Evolutionary conservation across 2,113 vertebrate species (phyloP), one percentile per base, ranked within the genome.

Genomic region (Lepus timidus): DNA sequence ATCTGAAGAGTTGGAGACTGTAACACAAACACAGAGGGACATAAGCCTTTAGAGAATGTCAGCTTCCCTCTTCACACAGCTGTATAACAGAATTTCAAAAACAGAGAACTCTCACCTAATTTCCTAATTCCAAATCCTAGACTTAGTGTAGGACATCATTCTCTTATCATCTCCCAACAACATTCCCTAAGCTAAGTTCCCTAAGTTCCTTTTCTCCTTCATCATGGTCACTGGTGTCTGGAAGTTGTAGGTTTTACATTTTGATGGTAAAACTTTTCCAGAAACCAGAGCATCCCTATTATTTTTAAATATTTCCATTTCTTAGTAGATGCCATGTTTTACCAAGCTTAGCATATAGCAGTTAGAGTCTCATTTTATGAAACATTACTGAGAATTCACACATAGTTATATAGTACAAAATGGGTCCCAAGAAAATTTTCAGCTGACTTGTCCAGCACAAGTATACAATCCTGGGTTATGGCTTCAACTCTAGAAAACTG

Each of bases 291-390:
- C 10, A 84, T 78, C 51, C 58, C 39, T 67, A 94, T 85, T 6
- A 70, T 64, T 44, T 93, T 49, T 31, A 93, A 90, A 90, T 89
- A 13, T n/a, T 10, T 61, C 87, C 17, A 84, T 76, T 83, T 94
- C 58, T 93, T 88, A 78, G 39, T 73, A 84, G 39, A 68, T 13
- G 22, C 79, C 19, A 84, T 19, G 90, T 85, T 95, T 80, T 68
- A 90, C 62, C 90, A 92, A 92, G 29, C 22, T 91, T 73, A 81
- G 36, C 25, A 92, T 44, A 73, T 81, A 86, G 29, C 11, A 67
- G 49, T 90, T 81, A 85, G 74, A 82, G 33, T 76, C 14, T 93
- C 64, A 92, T 88, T 95, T 92, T 83, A 67, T 70, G 82, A 96
- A 90, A 80, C 44, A 55, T 39, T 79, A 64, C 52, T 58, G 65